Conservation (phyloP, 2,113 vertebrate genomes). For the Tenebrosternarchus preto region DNA sequence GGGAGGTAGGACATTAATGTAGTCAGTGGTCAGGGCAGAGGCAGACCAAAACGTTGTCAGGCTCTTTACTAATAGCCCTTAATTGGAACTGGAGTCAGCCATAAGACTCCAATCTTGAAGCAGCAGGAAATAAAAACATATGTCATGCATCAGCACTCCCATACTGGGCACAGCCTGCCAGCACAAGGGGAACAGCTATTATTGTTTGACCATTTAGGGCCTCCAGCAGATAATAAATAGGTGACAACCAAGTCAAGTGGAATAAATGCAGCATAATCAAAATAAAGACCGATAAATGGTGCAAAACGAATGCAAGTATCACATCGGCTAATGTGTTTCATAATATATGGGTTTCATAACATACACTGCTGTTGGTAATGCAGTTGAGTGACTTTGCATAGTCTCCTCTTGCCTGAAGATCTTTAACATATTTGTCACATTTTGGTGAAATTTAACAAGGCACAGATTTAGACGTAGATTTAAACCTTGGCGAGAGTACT, state of each 20-base stretch:
- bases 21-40: conserved; percentile 33
- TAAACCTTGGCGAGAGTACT: too few relatives aligned
- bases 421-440: too few relatives aligned
- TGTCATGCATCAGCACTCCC: conserved; percentile 24
- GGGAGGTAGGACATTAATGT: conserved; percentile 34
- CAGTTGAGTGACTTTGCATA: too few relatives aligned
- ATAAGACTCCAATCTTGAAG: conserved; percentile 51
- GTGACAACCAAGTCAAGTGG: not conserved
- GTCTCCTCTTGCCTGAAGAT: too few relatives aligned
- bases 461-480: too few relatives aligned
- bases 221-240: conserved; percentile 2
- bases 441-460: too few relatives aligned
- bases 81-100: conserved; percentile 50
- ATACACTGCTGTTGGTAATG: too few relatives aligned
- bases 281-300: not conserved
- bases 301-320: not conserved
- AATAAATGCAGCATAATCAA: not conserved
- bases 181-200: not conserved
- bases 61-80: conserved; percentile 54
- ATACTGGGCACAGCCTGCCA: conserved; percentile 13
- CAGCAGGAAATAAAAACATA: conserved; percentile 47
- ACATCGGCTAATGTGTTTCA: not conserved
- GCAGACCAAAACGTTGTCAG: conserved; percentile 6
- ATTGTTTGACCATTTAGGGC: not conserved
- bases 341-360: too few relatives aligned